These are phyloP conservation scores for Scelioninae gen. 2 DNA, from an alignment of 2,888 invertebrate genomes.

Conservation along the genomic window DNA sequence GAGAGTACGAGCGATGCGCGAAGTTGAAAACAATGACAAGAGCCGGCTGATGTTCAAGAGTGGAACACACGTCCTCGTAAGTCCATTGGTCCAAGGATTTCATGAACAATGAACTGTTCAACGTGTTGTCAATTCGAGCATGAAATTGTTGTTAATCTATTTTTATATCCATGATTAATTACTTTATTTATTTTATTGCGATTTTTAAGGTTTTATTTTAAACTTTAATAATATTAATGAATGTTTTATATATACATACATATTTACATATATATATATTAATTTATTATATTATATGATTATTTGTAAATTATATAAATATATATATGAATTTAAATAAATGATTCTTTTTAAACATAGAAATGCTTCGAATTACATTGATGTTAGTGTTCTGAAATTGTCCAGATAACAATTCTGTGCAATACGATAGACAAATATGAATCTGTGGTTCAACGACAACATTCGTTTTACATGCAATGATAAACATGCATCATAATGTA, in stretches of 20 bases:
- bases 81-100: slow-evolving; percentile 53
- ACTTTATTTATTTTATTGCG: slow-evolving; percentile 27
- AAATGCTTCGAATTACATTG: background rate
- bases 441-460: too few species aligned
- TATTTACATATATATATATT: too few species aligned
- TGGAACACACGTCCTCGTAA: slow-evolving; percentile 55
- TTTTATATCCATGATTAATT: slow-evolving; percentile 27
- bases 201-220: background rate
- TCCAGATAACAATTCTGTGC: too few species aligned
- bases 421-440: too few species aligned
- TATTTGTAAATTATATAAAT: background rate
- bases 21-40: slow-evolving; percentile 50
- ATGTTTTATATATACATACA: background rate
- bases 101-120: too few species aligned
- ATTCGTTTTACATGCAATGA: too few species aligned
- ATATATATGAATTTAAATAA: background rate
- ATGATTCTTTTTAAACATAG: background rate
- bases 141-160: slow-evolving; percentile 48
- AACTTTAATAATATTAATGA: slow-evolving; percentile 9
- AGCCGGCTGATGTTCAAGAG: slow-evolving; percentile 52
- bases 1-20: slow-evolving; percentile 63
- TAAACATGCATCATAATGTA: too few species aligned
- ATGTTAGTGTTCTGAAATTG: too few species aligned
- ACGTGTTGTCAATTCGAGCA: slow-evolving; percentile 6
- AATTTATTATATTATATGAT: slow-evolving; percentile 6